These are phyloP conservation scores for Hololepta plana DNA, from an alignment of 2,888 invertebrate species.

Conservation along the genomic window DNA sequence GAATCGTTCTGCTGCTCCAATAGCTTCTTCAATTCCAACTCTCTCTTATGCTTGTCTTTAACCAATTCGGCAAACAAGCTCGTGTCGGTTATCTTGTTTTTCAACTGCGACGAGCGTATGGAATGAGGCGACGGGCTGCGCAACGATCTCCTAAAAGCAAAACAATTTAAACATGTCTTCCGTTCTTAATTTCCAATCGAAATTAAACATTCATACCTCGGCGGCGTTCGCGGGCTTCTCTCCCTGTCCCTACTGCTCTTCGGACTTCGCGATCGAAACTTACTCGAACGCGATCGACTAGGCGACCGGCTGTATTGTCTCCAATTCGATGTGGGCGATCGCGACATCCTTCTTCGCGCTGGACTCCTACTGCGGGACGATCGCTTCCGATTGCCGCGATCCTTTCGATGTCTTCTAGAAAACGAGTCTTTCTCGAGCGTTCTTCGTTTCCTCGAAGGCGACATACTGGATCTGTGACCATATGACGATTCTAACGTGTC, in stretches of 20 bases:
- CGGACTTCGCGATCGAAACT: constrained; percentile 33
- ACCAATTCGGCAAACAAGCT: constrained; percentile 80
- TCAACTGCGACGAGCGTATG: constrained; percentile 38
- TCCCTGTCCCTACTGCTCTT: constrained; percentile 17
- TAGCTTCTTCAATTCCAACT: constrained; percentile 53
- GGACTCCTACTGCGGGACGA: constrained; percentile 43
- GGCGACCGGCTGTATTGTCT: constrained; percentile 26
- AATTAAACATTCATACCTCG: constrained; percentile 9
- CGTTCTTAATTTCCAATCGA: constrained; percentile 1
- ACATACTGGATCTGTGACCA: constrained; percentile 16
- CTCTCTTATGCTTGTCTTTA: constrained; percentile 67
- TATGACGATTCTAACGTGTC: constrained; percentile 13
- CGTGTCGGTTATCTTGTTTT: constrained; percentile 73
- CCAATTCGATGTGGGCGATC: constrained; percentile 29
- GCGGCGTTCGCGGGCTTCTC: constrained; percentile 11
- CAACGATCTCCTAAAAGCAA: constrained; percentile 1
- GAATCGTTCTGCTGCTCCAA: constrained; percentile 46
- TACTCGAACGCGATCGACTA: constrained; percentile 23
- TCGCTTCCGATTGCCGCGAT: constrained; percentile 27
- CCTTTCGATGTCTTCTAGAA: constrained; percentile 28
- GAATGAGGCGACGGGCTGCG: constrained; percentile 26
- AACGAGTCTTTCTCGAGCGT: constrained; percentile 24
- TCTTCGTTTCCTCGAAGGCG: constrained; percentile 25
- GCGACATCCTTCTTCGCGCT: constrained; percentile 33
- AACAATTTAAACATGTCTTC: no score